A percentile compares a stretch with the other conserved stretches of the same genome.
Evolutionary conservation across 2,888 invertebrate species (phyloP).

Genomic region (Dromius quadrimaculatus): DNA sequence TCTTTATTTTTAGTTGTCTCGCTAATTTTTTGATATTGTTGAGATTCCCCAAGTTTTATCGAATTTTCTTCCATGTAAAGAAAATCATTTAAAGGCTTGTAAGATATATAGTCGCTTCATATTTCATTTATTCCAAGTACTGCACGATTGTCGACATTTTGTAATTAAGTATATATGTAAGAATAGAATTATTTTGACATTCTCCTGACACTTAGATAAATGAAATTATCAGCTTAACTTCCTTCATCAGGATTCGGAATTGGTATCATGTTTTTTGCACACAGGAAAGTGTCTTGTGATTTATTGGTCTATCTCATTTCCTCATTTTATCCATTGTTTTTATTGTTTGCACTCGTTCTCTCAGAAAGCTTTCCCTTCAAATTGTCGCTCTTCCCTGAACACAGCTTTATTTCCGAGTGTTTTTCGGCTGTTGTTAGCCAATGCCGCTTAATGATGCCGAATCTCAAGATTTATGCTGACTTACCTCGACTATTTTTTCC

Average conservation of each 20-base stretch:
- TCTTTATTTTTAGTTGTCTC: too few relatives aligned
- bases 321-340: conserved; percentile 57
- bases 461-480: conserved; percentile 37
- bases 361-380: conserved; percentile 42
- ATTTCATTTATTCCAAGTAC: too few relatives aligned
- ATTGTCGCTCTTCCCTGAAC: background rate
- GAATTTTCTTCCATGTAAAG: too few relatives aligned
- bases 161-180: too few relatives aligned
- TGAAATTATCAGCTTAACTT: conserved; percentile 45
- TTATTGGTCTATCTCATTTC: conserved; percentile 57
- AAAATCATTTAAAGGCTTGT: too few relatives aligned
- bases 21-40: too few relatives aligned
- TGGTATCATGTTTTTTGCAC: conserved; percentile 42
- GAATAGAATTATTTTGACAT: too few relatives aligned
- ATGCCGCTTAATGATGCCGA: conserved; percentile 40
- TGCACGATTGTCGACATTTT: too few relatives aligned
- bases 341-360: conserved; percentile 57
- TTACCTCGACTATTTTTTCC: conserved; percentile 18
- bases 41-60: too few relatives aligned
- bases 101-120: too few relatives aligned
- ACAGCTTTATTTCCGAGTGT: conserved; percentile 30
- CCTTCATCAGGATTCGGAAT: conserved; percentile 36
- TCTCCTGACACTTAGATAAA: conserved; percentile 3
- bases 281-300: conserved; percentile 40
- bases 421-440: conserved; percentile 21